Evolutionary conservation across 2,797 vertebrate species (phyloP).

Genomic region (Melanotaenia parkinsoni): DNA sequence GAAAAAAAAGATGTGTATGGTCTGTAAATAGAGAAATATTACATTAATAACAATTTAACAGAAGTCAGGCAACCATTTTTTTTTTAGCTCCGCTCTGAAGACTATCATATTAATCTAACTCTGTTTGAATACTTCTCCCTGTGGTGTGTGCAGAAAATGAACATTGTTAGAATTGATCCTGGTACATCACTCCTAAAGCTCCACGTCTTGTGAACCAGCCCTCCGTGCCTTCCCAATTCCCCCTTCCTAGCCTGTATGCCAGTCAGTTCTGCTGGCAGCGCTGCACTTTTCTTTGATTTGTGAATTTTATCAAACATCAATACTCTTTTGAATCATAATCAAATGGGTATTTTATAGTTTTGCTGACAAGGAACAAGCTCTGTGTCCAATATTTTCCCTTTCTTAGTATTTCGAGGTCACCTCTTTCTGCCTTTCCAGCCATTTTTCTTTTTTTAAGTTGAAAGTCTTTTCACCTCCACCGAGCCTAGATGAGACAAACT

Average conservation of each 20-base stretch:
- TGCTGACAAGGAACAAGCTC: slow-evolving; percentile 37
- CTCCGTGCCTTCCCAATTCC: slow-evolving; percentile 29
- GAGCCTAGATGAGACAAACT: slow-evolving; percentile 3
- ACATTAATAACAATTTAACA: slow-evolving; percentile 27
- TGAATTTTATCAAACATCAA: slow-evolving; percentile 73
- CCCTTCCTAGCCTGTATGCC: slow-evolving; percentile 28
- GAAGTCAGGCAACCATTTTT: background rate
- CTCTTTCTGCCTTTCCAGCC: slow-evolving; percentile 21
- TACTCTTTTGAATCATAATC: slow-evolving; percentile 70
- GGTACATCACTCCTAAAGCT: slow-evolving; percentile 52
- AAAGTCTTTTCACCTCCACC: slow-evolving; percentile 13
- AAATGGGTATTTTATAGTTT: slow-evolving; percentile 64
- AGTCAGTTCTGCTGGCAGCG: slow-evolving; percentile 46
- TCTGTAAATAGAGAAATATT: background rate
- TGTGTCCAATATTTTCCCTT: slow-evolving; percentile 34
- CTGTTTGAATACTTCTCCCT: slow-evolving; percentile 46
- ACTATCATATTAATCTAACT: slow-evolving; percentile 54
- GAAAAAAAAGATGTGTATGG: background rate
- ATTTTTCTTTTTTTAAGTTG: slow-evolving; percentile 34
- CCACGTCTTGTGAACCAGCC: slow-evolving; percentile 47
- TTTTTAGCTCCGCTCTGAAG: slow-evolving; percentile 13
- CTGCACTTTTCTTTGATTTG: slow-evolving; percentile 70
- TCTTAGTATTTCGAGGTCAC: slow-evolving; percentile 12
- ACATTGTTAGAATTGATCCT: slow-evolving; percentile 65
- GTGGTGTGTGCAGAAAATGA: slow-evolving; percentile 53